Percentiles rank a stretch among this genome's conserved stretches.
These are phyloP conservation scores for Turnix velox DNA, from an alignment of 2,113 vertebrate species.

Conservation along the genomic window DNA sequence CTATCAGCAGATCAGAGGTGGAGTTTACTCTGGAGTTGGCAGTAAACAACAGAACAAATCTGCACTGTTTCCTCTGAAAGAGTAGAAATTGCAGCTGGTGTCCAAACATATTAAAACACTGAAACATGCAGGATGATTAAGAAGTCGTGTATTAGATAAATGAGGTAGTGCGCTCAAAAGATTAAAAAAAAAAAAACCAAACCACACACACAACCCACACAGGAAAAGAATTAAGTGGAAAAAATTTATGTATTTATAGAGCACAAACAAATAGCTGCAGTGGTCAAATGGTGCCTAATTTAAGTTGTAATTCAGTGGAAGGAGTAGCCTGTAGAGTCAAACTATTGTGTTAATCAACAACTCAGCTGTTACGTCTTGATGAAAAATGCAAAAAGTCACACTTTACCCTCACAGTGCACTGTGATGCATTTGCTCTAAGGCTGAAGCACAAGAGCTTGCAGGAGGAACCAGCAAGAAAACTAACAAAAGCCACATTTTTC, in stretches of 20 bases:
- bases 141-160: neutral
- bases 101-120: neutral
- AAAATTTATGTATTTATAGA: slow-evolving; percentile 8
- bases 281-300: neutral
- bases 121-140: neutral
- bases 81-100: neutral
- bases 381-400: neutral
- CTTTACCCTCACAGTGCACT: neutral
- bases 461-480: neutral
- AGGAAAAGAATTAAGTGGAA: neutral
- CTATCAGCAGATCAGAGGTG: slow-evolving; percentile 23
- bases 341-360: slow-evolving; percentile 8
- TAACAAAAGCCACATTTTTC: neutral
- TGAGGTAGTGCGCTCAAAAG: neutral
- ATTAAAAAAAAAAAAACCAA: neutral
- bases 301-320: neutral
- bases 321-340: neutral
- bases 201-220: too few relatives aligned
- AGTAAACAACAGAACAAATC: slow-evolving; percentile 49
- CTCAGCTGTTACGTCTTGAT: neutral
- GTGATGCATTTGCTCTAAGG: neutral
- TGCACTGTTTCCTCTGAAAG: slow-evolving; percentile 9
- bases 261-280: neutral
- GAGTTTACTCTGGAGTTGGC: slow-evolving; percentile 15
- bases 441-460: neutral